These are phyloP conservation scores for Rhabdomys dilectus DNA, from an alignment of 2,113 vertebrate species.

Conservation along the genomic window DNA sequence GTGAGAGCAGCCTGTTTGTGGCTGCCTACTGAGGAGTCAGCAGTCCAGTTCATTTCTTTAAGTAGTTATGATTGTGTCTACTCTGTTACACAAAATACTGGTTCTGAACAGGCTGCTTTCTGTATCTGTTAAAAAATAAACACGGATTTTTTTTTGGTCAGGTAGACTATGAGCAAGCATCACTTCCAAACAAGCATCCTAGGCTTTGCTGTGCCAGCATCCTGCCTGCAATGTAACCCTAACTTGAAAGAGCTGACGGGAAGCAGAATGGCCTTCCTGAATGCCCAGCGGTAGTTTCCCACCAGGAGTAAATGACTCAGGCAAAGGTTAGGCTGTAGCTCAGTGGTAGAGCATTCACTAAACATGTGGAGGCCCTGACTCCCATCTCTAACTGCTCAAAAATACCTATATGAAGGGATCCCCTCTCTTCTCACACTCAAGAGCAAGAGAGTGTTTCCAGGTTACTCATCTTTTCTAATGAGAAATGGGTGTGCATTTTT, in stretches of 20 bases:
- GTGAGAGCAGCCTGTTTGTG: neutral
- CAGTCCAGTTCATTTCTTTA: neutral
- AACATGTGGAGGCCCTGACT: neutral
- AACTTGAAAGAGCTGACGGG: neutral
- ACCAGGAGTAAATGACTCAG: neutral
- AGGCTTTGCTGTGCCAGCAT: neutral
- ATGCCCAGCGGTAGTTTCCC: neutral
- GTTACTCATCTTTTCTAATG: neutral
- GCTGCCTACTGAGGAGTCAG: neutral
- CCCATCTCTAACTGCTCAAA: neutral
- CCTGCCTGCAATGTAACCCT: neutral
- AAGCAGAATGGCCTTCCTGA: neutral
- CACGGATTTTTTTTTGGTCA: neutral
- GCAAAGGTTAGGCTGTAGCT: neutral
- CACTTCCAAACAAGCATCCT: neutral
- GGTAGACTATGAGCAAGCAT: neutral
- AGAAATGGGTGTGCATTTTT: neutral
- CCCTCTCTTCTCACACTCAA: neutral
- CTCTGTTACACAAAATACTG: slow-evolving; percentile 5
- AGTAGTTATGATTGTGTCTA: slow-evolving; percentile 29
- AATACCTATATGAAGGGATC: neutral
- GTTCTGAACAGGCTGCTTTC: slow-evolving; percentile 36
- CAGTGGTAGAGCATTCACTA: no score
- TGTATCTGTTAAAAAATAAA: neutral
- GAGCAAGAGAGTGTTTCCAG: neutral